Evolutionary conservation across 2,797 vertebrate genomes (phyloP).

Genomic region (Trematomus bernacchii): DNA sequence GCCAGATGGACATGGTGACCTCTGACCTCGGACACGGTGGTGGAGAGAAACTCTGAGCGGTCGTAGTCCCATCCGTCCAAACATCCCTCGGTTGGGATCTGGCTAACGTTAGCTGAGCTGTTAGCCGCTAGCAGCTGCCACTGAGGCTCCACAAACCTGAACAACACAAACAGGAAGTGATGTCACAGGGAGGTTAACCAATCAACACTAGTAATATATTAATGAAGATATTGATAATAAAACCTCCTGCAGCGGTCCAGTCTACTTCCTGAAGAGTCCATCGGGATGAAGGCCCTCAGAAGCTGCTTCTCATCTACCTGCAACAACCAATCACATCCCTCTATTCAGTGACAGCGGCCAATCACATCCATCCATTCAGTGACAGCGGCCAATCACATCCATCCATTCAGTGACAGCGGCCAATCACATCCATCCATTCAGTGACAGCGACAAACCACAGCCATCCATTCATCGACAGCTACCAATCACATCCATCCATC

Average conservation of each 20-base stretch:
- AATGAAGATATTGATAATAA: too few relatives aligned
- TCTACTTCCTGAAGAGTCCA: slow-evolving; percentile 59
- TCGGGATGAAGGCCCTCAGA: slow-evolving; percentile 64
- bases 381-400: background rate
- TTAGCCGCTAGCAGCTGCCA: slow-evolving; percentile 75
- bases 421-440: background rate
- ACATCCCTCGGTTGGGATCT: slow-evolving; percentile 80
- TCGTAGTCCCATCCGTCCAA: slow-evolving; percentile 87
- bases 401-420: too few relatives aligned
- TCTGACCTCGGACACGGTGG: slow-evolving; percentile 85
- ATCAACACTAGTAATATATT: too few relatives aligned
- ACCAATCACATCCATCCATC: background rate
- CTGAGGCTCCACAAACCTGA: slow-evolving; percentile 78
- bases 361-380: background rate
- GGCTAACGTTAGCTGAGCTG: slow-evolving; percentile 63
- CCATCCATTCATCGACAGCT: too few relatives aligned
- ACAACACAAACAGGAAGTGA: slow-evolving; percentile 26
- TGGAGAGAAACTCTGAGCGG: slow-evolving; percentile 76
- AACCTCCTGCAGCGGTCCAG: slow-evolving; percentile 80
- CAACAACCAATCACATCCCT: slow-evolving; percentile 20
- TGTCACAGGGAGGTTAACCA: background rate
- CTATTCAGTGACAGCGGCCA: too few relatives aligned
- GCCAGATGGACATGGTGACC: too few relatives aligned
- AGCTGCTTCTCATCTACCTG: slow-evolving; percentile 63
- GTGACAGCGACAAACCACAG: background rate